phyloP scores from a whole-genome alignment of 2,888 invertebrate species.

The Xanthorhoe designata region DNA sequence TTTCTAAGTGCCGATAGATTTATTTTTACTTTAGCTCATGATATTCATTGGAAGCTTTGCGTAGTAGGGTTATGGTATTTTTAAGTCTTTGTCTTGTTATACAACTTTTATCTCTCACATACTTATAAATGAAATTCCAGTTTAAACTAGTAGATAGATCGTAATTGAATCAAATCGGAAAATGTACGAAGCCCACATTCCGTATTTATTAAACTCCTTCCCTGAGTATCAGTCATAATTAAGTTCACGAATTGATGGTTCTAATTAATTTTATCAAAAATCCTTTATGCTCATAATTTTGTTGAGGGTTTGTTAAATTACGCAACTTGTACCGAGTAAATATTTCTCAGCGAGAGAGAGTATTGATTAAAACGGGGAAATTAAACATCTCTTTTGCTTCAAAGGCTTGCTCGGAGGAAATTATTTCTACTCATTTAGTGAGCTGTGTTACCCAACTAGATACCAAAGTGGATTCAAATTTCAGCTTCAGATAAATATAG shows the following conservation, averaged over 20 bases:
- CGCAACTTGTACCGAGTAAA: conserved; percentile 1
- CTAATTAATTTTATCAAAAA: conserved; percentile 29
- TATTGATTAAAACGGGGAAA: conserved; percentile 3
- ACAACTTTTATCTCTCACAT: background rate
- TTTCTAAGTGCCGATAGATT: no score
- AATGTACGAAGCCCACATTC: conserved; percentile 7
- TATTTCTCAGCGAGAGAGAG: conserved; percentile 3
- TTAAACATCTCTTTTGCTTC: background rate
- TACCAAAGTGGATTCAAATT: background rate
- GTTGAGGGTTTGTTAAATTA: conserved; percentile 21
- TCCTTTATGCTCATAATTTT: conserved; percentile 25
- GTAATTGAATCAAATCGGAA: background rate
- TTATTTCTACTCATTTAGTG: conserved; percentile 1
- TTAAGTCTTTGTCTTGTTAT: no score
- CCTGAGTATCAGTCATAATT: conserved; percentile 30
- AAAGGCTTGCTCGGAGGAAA: background rate
- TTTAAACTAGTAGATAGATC: background rate
- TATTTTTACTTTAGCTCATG: no score
- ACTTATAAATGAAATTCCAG: background rate
- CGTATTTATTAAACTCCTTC: conserved; percentile 21
- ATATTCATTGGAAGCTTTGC: no score
- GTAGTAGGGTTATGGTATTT: no score
- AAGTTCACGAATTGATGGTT: conserved; percentile 29
- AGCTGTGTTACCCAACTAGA: background rate
- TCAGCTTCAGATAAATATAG: background rate